Evolutionary conservation across 2,888 invertebrate species (phyloP).

Genomic region (Coleophora flavipennella): DNA sequence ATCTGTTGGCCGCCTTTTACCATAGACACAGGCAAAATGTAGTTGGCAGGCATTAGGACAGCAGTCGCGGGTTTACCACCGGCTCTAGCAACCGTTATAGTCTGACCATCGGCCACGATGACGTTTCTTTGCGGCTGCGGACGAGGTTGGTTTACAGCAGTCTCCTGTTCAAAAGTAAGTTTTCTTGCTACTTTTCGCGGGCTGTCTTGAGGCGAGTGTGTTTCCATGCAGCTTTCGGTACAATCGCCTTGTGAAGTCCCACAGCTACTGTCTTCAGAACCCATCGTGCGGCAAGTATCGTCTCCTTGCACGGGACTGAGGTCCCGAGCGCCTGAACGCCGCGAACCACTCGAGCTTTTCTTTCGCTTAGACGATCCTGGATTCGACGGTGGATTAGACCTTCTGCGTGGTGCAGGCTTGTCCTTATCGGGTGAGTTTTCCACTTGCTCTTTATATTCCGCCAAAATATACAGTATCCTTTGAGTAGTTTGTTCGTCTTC

Average conservation of each 20-base stretch:
- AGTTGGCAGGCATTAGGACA: conserved; percentile 81
- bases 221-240: conserved; percentile 63
- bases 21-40: conserved; percentile 80
- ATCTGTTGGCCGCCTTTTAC: conserved; percentile 81
- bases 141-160: conserved; percentile 38
- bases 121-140: conserved; percentile 67
- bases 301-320: conserved; percentile 76
- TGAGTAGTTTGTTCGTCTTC: conserved; percentile 88
- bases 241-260: conserved; percentile 75
- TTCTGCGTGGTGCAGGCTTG: conserved; percentile 83
- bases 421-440: conserved; percentile 87
- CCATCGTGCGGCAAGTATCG: conserved; percentile 79
- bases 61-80: conserved; percentile 76
- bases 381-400: conserved; percentile 82
- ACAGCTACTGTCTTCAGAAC: conserved; percentile 84
- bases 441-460: conserved; percentile 85
- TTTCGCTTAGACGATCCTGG: conserved; percentile 80
- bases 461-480: conserved; percentile 83
- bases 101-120: conserved; percentile 76
- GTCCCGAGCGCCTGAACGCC: conserved; percentile 69
- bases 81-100: conserved; percentile 73
- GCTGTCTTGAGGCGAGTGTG: conserved; percentile 71
- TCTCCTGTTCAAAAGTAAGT: conserved; percentile 61
- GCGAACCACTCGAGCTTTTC: conserved; percentile 76
- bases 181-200: conserved; percentile 60